phyloP scores from a whole-genome alignment of 1,140 invertebrate species.

The Holotrichia oblita region DNA sequence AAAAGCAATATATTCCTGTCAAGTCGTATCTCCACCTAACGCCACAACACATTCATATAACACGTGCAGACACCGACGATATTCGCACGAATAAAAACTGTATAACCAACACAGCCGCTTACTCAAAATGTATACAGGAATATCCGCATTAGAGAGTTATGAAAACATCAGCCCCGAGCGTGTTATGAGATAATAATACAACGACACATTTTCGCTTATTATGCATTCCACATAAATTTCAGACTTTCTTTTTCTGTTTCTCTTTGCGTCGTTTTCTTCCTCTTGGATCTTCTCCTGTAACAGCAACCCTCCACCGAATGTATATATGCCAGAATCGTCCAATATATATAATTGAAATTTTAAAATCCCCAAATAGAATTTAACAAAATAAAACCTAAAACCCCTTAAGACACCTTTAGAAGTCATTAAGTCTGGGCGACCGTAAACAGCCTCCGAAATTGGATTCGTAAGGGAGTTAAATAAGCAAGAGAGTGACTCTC shows the following conservation, averaged over 20 bases:
- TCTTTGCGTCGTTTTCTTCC: neutral
- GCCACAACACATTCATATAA: neutral
- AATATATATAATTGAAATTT: too few relatives aligned
- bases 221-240: conserved; percentile 14
- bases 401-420: too few relatives aligned
- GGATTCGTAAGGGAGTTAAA: too few relatives aligned
- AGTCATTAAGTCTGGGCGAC: too few relatives aligned
- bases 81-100: neutral
- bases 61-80: neutral
- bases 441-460: too few relatives aligned
- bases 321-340: too few relatives aligned
- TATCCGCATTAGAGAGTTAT: conserved; percentile 29
- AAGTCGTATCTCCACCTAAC: neutral
- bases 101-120: neutral
- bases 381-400: too few relatives aligned
- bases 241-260: neutral
- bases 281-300: neutral
- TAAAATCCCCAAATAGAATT: too few relatives aligned
- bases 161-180: conserved; percentile 20
- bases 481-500: conserved; percentile 6
- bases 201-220: conserved; percentile 24
- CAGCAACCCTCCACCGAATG: neutral
- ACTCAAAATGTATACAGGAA: conserved; percentile 7
- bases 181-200: conserved; percentile 37
- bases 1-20: neutral